These are phyloP conservation scores for Drosophila melanogaster DNA, from an alignment of 1,140 invertebrate genomes.

Conservation along the genomic window Release_6_plus_ISO1_MT NC_004354.4:4502501-4503000, in stretches of 20 bases:
- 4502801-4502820: constrained; percentile 9
- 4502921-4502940: constrained; percentile 20
- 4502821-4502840: not conserved
- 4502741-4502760: constrained; percentile 35
- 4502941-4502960: constrained; percentile 18
- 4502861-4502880: constrained; percentile 40
- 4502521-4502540: constrained; percentile 77
- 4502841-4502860: constrained; percentile 9
- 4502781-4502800: constrained; percentile 5
- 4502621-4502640: constrained; percentile 1
- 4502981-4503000: not conserved
- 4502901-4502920: not conserved
- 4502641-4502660: constrained; percentile 30
- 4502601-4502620: constrained; percentile 7
- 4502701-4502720: not conserved
- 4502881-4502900: constrained; percentile 1
- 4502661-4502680: constrained; percentile 40
- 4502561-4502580: constrained; percentile 33
- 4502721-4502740: not conserved
- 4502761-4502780: constrained; percentile 14
- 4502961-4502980: constrained; percentile 9
- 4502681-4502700: not conserved
- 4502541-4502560: constrained; percentile 78
- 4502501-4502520: constrained; percentile 1
- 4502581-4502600: constrained; percentile 39